These are phyloP conservation scores for Nesogale talazaci DNA, from an alignment of 2,113 vertebrate species.

Conservation along the genomic window DNA sequence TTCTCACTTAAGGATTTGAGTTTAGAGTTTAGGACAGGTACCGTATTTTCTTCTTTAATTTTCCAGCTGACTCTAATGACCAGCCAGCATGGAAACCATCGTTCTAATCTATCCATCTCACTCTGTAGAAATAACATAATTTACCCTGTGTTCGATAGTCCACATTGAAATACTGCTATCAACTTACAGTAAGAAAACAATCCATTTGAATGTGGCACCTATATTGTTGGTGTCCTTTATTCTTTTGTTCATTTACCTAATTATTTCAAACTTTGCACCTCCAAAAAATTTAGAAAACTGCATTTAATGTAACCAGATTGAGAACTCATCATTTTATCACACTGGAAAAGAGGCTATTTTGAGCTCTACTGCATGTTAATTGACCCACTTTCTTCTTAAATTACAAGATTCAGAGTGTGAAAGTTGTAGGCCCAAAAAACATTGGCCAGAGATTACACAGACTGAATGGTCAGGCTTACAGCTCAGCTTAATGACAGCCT, in stretches of 20 bases:
- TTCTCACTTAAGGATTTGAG: background rate
- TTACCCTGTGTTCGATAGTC: background rate
- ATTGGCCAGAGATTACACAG: background rate
- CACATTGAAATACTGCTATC: background rate
- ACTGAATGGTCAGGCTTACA: background rate
- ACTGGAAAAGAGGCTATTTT: background rate
- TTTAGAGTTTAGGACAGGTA: background rate
- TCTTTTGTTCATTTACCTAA: constrained; percentile 10
- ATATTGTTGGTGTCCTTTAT: background rate
- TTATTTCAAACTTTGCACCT: constrained; percentile 24
- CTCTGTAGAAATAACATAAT: background rate
- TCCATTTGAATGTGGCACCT: background rate
- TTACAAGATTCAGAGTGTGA: background rate
- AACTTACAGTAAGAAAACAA: background rate
- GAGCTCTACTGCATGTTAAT: background rate
- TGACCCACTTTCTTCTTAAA: background rate
- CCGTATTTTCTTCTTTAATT: background rate
- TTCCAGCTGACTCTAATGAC: background rate
- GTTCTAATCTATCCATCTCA: background rate
- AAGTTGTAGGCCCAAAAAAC: background rate
- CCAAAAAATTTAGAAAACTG: background rate
- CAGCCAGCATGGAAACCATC: background rate
- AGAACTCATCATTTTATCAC: constrained; percentile 47
- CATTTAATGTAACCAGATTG: background rate
- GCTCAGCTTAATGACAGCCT: background rate